Percentiles rank a stretch among this genome's conserved stretches.
These are phyloP conservation scores for Zootermopsis nevadensis DNA, from an alignment of 2,888 invertebrate genomes.

Conservation along the genomic window DNA sequence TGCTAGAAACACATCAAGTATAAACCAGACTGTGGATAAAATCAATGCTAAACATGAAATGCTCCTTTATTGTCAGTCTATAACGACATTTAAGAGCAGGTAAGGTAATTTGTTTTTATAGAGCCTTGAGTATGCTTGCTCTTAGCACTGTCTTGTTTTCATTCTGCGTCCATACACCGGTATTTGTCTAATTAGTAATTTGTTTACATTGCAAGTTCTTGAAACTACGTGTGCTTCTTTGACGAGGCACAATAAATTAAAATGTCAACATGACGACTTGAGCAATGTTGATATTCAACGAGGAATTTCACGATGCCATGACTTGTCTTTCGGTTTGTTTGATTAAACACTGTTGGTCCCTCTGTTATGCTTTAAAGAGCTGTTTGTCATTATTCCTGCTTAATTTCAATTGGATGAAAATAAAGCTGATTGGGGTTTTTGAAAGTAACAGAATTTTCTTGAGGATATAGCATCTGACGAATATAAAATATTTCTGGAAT, in stretches of 20 bases:
- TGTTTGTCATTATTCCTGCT: neutral
- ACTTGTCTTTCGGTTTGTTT: neutral
- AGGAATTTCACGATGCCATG: neutral
- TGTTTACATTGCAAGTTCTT: neutral
- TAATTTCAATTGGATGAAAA: neutral
- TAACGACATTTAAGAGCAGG: neutral
- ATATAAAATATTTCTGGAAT: no score
- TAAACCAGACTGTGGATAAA: no score
- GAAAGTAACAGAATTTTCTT: no score
- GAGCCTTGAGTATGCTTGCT: neutral
- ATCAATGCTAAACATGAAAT: no score
- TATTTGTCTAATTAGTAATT: neutral
- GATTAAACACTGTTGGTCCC: neutral
- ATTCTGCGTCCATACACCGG: neutral
- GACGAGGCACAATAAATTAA: neutral
- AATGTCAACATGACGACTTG: neutral
- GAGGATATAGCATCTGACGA: no score
- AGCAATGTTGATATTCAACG: neutral
- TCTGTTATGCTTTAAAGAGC: neutral
- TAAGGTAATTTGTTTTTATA: neutral
- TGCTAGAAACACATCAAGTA: no score
- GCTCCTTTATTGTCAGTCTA: neutral
- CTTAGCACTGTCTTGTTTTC: neutral
- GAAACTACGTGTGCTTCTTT: neutral
- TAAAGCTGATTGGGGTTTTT: no score